Evolutionary conservation across 2,797 vertebrate genomes (phyloP), one percentile per base, ranked within the genome.

Genomic region (Lacerta bilineata): DNA sequence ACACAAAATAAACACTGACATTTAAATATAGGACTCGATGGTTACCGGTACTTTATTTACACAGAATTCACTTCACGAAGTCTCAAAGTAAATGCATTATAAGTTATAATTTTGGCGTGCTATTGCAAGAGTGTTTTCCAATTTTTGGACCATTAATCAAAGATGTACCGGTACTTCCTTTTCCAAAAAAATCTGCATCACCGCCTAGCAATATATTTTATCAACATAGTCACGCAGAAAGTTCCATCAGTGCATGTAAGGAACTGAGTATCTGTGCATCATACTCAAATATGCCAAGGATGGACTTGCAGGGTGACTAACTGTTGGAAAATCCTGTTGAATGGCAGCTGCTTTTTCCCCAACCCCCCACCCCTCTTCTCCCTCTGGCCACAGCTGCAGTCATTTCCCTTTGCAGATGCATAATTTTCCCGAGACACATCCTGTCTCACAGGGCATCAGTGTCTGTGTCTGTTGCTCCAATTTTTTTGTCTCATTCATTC

Each of bases 401-500:
- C 95, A 96, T 96, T 97, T 97, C 96, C 96, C 96, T 93, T 96
- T 93, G 84, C 93, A 94, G 94, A 94, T 89, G 87, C 93, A 95
- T 94, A 92, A 94, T 95, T 95, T 96, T 94, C 94, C 95, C 90
- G 93, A 94, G 95, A 96, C 87, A 93, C 94, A 96, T 96, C 96
- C 96, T 96, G 95, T 96, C 95, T 96, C 95, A 82, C 91, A 94
- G 92, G 93, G 87, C 92, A 88, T 94, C 33, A 87, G 93, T 69
- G 90, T 87, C 81, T 90, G 93, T 94, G 50, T 55, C 50, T 92
- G 93, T 95, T 95, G 89, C 83, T 72, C 71, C n/a, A 72, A 76
- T 93, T 92, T 88, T 41, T 72, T 86, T 66, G 93, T 92, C 92
- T 92, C 74, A 87, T 87, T 55, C 61, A 87, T 1, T 64, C 91